Evolutionary conservation across 2,888 invertebrate species (phyloP).

Genomic region (Eutolmus rufibarbis): DNA sequence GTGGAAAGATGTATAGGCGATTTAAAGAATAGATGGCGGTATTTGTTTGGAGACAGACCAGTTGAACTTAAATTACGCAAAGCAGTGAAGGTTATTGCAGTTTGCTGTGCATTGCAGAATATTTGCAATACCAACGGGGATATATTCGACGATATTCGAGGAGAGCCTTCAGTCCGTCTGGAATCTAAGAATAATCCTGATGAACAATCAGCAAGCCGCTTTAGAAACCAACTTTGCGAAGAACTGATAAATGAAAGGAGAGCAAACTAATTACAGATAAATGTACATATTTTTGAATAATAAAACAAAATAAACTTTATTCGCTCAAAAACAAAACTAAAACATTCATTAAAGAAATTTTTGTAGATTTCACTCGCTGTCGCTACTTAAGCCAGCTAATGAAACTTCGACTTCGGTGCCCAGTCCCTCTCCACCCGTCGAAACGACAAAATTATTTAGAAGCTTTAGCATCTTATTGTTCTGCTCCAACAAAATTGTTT

Average conservation of each 20-base stretch:
- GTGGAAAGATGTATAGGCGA: not conserved
- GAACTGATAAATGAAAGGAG: not conserved
- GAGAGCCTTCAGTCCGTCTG: no score
- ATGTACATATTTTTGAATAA: not conserved
- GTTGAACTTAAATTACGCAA: no score
- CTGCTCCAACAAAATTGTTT: no score
- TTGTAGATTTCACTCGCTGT: not conserved
- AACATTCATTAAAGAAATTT: no score
- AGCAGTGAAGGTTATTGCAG: no score
- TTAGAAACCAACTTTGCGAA: not conserved
- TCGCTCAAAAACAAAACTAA: no score
- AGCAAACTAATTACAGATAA: not conserved
- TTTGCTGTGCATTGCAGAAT: no score
- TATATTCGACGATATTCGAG: no score
- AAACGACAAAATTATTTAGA: not conserved
- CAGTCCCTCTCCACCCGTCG: not conserved
- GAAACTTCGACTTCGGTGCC: not conserved
- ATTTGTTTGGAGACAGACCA: constrained; percentile 9
- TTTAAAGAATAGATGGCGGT: constrained; percentile 6
- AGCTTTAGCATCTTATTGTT: no score
- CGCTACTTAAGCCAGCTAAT: not conserved
- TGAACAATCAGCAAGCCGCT: no score
- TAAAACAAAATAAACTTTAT: no score
- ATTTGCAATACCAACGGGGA: not conserved
- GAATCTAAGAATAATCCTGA: no score